Evolutionary conservation across 2,113 vertebrate species (phyloP), one percentile per base, ranked within the genome.

Genomic region (Isichthys henryi): DNA sequence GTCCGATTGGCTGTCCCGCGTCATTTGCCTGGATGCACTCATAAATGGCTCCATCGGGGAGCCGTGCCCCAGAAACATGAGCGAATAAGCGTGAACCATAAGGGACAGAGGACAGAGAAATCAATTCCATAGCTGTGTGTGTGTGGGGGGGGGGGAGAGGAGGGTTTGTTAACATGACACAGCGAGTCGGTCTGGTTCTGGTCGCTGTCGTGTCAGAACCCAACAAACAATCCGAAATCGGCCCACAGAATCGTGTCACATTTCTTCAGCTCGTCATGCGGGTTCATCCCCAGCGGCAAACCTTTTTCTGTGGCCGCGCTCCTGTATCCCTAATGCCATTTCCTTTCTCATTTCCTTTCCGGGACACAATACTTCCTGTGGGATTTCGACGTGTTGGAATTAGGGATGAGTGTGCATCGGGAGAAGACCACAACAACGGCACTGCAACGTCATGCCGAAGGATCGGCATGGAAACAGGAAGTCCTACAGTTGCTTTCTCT

Each of bases 21-120:
- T 89, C 85, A 89, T 92, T 91, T 89, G 89, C 62, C 53, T 49
- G 89, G 88, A 87, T 66, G 82, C 84, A 88, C 86, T 84, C 45
- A 35, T 62, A 52, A 52, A 48, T 43, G 48, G 21, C 56, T 58
- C 50, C 27, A 66, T 89, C 82, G 80, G 86, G 39, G 91, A 89
- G 83, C 46, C 66, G 0, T 86, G 70, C 89, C 86, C 39, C 50
- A 83, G 58, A 90, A 87, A 77, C 27, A 35, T 52, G 84, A 90
- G 70, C 82, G 91, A 90, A 52, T 89, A 85, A 90, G 83, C 85
- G 15, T n/a, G 43, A 74, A 80, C 35, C 82, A 53, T 39, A 87
- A 46, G 21, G 84, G 88, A 43, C 86, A 43, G 86, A 58, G 88
- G 87, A 90, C 56, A 45, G 7, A 9, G 35, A 62, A 45, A 48